Conservation (phyloP, 2,797 vertebrate species). For the Mergus octosetaceus region DNA sequence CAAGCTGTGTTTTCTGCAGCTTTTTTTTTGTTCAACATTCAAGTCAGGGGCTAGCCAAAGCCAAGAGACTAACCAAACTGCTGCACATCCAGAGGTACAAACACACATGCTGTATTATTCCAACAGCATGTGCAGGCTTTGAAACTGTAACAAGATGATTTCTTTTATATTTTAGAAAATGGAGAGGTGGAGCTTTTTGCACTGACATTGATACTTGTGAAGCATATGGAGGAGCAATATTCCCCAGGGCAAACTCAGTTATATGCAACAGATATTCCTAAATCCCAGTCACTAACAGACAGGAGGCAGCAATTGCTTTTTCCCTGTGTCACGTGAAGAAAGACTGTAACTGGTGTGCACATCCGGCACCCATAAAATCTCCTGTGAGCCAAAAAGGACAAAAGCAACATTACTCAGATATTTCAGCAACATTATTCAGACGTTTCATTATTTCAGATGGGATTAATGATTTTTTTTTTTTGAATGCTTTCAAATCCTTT, state of each 20-base stretch:
- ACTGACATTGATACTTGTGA: background rate
- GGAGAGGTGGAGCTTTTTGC: background rate
- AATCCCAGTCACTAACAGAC: background rate
- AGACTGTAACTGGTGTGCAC: background rate
- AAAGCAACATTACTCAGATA: background rate
- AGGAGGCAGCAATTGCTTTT: background rate
- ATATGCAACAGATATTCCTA: background rate
- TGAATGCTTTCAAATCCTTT: background rate
- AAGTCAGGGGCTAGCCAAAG: background rate
- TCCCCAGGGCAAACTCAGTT: background rate
- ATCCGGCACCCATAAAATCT: background rate
- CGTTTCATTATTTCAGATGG: background rate
- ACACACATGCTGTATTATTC: background rate
- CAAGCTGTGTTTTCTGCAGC: background rate
- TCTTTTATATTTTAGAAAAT: background rate
- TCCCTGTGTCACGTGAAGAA: background rate
- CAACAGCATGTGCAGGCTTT: background rate
- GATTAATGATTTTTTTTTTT: background rate
- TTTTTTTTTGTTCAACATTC: background rate
- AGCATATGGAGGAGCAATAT: background rate
- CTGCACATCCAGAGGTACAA: background rate
- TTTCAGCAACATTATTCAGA: background rate
- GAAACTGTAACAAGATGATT: background rate
- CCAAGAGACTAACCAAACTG: background rate
- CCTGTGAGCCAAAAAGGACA: background rate